Conservation (phyloP, 1,140 invertebrate species). For the Sycophila sp. region DNA sequence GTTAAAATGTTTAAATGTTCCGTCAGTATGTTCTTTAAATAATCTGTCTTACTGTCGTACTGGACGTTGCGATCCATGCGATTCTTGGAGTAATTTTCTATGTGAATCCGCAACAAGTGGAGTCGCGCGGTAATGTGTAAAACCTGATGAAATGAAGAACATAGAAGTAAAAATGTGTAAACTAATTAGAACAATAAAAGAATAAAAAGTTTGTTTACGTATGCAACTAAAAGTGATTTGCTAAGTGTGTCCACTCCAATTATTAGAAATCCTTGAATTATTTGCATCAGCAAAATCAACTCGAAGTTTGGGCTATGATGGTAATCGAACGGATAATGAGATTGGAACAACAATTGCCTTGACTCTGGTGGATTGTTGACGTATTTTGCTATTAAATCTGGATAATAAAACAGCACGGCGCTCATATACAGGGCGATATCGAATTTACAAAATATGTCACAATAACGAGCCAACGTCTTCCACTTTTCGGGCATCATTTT, state of each 20-base stretch:
- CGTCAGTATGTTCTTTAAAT: neutral
- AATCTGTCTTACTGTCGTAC: neutral
- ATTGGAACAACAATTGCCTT: neutral
- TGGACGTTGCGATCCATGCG: too few relatives aligned
- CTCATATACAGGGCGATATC: neutral
- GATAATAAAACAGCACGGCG: neutral
- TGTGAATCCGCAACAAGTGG: neutral
- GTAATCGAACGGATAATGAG: slow-evolving; percentile 16
- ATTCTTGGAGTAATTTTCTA: slow-evolving; percentile 6
- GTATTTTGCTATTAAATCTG: neutral
- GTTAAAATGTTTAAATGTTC: slow-evolving; percentile 4
- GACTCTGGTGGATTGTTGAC: neutral
- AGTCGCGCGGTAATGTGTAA: neutral
- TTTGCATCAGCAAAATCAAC: neutral
- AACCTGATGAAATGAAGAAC: neutral
- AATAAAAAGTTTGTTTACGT: neutral
- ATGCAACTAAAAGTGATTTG: neutral
- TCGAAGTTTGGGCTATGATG: neutral
- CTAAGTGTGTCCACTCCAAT: neutral
- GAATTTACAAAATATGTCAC: neutral
- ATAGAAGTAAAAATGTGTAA: neutral
- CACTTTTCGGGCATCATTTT: neutral
- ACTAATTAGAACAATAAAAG: neutral
- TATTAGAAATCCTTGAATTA: neutral
- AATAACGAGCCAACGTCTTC: neutral